These are phyloP conservation scores for Tenthredo livida DNA, from an alignment of 2,888 invertebrate species.

Conservation along the genomic window DNA sequence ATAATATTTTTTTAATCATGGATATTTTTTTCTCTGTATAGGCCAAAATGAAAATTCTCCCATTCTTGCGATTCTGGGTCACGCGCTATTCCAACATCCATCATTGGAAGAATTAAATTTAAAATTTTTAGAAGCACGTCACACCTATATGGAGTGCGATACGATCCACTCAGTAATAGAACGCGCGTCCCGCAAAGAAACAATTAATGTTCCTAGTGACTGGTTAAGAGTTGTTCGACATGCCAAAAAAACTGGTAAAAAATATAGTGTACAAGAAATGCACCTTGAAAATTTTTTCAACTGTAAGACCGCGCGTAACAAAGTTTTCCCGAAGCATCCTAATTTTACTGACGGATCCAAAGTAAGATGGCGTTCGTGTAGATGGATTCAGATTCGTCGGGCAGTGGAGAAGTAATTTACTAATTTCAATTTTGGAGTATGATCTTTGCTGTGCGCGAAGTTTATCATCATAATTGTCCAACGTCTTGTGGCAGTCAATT, in stretches of 20 bases:
- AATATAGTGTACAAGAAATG: no score
- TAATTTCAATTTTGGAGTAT: constrained; percentile 3
- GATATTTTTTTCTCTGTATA: neutral
- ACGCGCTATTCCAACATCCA: constrained; percentile 16
- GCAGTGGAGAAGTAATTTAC: neutral
- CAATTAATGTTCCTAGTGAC: neutral
- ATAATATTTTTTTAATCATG: no score
- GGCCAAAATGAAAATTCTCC: constrained; percentile 55
- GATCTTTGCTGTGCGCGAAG: constrained; percentile 3
- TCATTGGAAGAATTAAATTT: constrained; percentile 45
- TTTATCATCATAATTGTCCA: neutral
- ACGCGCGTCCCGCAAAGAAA: constrained; percentile 14
- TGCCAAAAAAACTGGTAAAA: no score
- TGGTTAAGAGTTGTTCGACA: no score
- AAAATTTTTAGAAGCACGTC: constrained; percentile 56
- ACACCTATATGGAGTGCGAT: constrained; percentile 55
- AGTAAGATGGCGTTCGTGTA: constrained; percentile 3
- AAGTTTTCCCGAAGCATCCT: neutral
- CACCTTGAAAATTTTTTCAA: no score
- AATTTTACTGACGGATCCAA: neutral
- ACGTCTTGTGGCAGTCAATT: neutral
- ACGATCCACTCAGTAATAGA: constrained; percentile 46
- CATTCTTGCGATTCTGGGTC: constrained; percentile 46
- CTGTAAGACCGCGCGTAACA: constrained; percentile 1
- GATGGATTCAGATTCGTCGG: neutral